Percentiles rank a stretch among this genome's conserved stretches.
These are phyloP conservation scores for Mobula hypostoma DNA, from an alignment of 2,113 vertebrate genomes.

Conservation along the genomic window DNA sequence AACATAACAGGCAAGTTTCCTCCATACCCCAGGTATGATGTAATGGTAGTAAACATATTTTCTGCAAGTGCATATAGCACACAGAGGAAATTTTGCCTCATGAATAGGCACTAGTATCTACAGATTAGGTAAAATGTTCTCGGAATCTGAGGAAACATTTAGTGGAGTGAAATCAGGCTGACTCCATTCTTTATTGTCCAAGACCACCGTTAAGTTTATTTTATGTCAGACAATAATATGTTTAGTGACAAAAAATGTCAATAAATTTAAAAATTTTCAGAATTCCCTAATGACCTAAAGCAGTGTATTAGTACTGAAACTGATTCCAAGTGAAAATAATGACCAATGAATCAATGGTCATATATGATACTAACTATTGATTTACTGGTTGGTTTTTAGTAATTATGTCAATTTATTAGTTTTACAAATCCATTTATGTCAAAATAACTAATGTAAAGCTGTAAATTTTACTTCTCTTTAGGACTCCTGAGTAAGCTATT, in stretches of 20 bases:
- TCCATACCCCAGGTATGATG: background rate
- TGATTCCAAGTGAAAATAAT: constrained; percentile 11
- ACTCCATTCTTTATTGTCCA: background rate
- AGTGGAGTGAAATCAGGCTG: background rate
- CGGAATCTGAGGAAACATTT: background rate
- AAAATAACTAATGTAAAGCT: background rate
- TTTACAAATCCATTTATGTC: background rate
- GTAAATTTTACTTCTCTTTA: background rate
- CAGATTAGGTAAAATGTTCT: background rate
- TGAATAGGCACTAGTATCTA: background rate
- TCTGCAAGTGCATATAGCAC: background rate
- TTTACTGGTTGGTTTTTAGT: background rate
- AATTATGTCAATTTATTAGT: background rate
- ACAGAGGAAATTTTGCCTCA: background rate
- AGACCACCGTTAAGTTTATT: background rate
- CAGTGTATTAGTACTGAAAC: background rate
- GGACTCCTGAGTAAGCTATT: background rate
- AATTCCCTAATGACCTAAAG: background rate
- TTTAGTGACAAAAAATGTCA: background rate
- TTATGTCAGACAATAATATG: background rate
- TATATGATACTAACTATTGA: background rate
- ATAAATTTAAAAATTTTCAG: constrained; percentile 13
- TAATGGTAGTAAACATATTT: background rate
- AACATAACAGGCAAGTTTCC: background rate
- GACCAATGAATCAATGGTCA: background rate